Evolutionary conservation across 2,888 invertebrate species (phyloP), one percentile per base, ranked within the genome.

Genomic region (Lutraria lutraria): DNA sequence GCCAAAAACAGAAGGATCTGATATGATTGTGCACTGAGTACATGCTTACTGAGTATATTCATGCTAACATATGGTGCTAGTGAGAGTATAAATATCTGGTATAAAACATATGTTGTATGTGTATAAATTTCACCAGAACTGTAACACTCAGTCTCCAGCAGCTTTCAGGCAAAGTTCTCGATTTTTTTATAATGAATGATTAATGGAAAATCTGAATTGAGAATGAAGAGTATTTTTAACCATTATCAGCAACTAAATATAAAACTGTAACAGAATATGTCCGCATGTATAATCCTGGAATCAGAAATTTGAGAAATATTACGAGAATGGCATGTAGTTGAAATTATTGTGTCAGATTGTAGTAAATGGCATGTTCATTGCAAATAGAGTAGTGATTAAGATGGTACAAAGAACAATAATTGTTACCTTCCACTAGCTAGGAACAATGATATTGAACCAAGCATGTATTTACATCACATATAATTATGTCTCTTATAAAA

Each of bases 81-180:
- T 25, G 63, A 68, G 25, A 25, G 63, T 2, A 25, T 25, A 68
- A n/a, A 68, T 0, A 68, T 68, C 63, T 68, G 63, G 25, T 68
- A 68, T n/a, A 68, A 19, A 63, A 68, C 63, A 68, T 25, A 68
- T 68, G 25, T 25, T 25, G n/a, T 25, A 68, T 25, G 25, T 12
- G 25, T 60, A 60, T 68, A 68, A n/a, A 68, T 68, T 68, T 68
- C 25, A 25, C n/a, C 63, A 68, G 63, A 13, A 68, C 63, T n/a
- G 63, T 68, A 16, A 19, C 56, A 56, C 56, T 19, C 56, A 15
- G 12, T 19, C 3, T 56, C 56, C 56, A 56, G 56, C 56, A 56
- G 56, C 12, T 56, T 16, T 16, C 56, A 56, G 56, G 16, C 15
- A 56, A 56, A 56, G 56, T 56, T 56, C 16, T 56, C 3, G 56